Conservation (phyloP, 2,113 vertebrate species). For the human (Homo sapiens) region DNA sequence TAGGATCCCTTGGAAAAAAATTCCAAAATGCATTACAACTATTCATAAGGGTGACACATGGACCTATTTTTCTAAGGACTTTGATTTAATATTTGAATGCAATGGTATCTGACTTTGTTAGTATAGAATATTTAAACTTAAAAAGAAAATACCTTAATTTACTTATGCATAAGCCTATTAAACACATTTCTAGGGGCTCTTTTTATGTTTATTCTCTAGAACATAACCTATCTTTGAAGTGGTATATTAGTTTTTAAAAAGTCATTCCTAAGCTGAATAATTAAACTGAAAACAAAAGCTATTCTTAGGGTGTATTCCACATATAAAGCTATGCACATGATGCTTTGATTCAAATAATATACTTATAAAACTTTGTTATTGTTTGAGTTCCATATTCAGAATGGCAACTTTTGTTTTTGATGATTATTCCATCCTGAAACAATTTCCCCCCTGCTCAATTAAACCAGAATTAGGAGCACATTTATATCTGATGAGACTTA, state of each 20-base stretch:
- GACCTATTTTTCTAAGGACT: slow-evolving; percentile 55
- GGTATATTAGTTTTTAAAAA: slow-evolving; percentile 67
- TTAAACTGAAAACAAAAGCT: slow-evolving; percentile 72
- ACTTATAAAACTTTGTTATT: slow-evolving; percentile 68
- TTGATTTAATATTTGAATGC: slow-evolving; percentile 67
- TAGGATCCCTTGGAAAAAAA: slow-evolving; percentile 32
- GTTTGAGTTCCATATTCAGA: slow-evolving; percentile 64
- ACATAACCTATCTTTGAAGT: slow-evolving; percentile 74
- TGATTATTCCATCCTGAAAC: slow-evolving; percentile 71
- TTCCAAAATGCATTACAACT: slow-evolving; percentile 44
- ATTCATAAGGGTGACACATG: slow-evolving; percentile 52
- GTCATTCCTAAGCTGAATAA: slow-evolving; percentile 72
- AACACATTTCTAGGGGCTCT: slow-evolving; percentile 64
- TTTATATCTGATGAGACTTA: slow-evolving; percentile 65
- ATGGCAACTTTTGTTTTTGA: slow-evolving; percentile 70
- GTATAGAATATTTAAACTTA: slow-evolving; percentile 62
- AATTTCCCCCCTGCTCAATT: slow-evolving; percentile 64
- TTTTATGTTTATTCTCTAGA: slow-evolving; percentile 65
- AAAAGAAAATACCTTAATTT: slow-evolving; percentile 74
- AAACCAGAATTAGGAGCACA: slow-evolving; percentile 72
- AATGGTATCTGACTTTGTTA: slow-evolving; percentile 61
- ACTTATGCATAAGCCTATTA: slow-evolving; percentile 74
- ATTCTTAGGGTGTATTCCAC: slow-evolving; percentile 59
- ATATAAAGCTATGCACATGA: slow-evolving; percentile 53
- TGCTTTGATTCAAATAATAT: slow-evolving; percentile 72